Evolutionary conservation across 2,888 invertebrate species (phyloP).

Genomic region (Opisthograptis luteolata): DNA sequence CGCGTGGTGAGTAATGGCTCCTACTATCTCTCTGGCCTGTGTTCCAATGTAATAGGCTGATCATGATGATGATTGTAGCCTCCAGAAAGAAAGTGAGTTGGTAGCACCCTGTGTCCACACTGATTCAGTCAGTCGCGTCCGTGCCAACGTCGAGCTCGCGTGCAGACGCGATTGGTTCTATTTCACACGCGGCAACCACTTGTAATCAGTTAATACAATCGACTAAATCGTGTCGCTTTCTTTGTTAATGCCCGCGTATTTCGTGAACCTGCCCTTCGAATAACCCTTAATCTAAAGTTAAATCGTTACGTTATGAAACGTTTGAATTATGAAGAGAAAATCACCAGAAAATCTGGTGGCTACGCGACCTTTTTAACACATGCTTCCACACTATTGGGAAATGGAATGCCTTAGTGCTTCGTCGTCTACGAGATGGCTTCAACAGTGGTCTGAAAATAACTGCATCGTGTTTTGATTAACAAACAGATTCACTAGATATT

Average conservation of each 20-base stretch:
- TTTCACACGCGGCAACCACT: constrained; percentile 29
- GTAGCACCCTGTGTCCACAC: neutral
- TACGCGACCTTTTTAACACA: too few species aligned
- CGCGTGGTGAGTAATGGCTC: too few species aligned
- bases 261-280: constrained; percentile 14
- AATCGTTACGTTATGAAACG: neutral
- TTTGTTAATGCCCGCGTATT: constrained; percentile 21
- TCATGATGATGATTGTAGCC: neutral
- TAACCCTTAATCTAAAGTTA: neutral
- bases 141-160: constrained; percentile 28
- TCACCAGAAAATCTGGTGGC: too few species aligned
- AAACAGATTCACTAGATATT: too few species aligned
- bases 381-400: too few species aligned
- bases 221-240: constrained; percentile 21
- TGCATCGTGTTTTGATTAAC: too few species aligned
- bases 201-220: constrained; percentile 43
- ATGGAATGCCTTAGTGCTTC: too few species aligned
- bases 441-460: too few species aligned
- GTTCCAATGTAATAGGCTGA: neutral
- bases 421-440: too few species aligned
- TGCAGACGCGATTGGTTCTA: constrained; percentile 32
- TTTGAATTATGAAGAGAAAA: too few species aligned
- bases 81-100: neutral
- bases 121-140: constrained; percentile 4
- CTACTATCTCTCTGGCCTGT: too few species aligned